These are phyloP conservation scores for Drosophila sordidula DNA, from an alignment of 2,888 invertebrate genomes.

Conservation along the genomic window DNA sequence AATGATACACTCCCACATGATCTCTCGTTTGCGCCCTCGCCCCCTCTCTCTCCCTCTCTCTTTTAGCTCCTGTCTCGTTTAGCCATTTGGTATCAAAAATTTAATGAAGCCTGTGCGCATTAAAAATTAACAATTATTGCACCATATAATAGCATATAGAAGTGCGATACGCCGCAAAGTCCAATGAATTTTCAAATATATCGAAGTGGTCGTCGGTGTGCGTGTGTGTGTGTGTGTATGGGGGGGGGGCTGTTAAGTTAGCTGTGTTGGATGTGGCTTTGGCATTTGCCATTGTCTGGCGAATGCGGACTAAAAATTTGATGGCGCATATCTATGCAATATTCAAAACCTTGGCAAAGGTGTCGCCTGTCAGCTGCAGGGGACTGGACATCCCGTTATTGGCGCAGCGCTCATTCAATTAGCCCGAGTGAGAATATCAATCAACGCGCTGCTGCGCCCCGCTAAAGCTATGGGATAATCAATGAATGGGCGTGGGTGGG, in stretches of 20 bases:
- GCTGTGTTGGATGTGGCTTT: not conserved
- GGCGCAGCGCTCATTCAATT: conserved; percentile 62
- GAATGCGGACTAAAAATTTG: conserved; percentile 19
- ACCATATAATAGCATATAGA: conserved; percentile 5
- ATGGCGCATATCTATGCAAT: conserved; percentile 29
- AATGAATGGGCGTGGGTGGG: conserved; percentile 10
- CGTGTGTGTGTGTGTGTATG: not conserved
- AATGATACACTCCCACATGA: too few relatives aligned
- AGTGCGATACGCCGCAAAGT: conserved; percentile 31
- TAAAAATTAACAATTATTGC: conserved; percentile 51
- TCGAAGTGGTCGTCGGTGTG: conserved; percentile 29
- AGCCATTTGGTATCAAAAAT: conserved; percentile 15
- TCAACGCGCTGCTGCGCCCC: conserved; percentile 43
- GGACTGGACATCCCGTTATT: conserved; percentile 18
- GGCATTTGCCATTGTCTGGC: conserved; percentile 7
- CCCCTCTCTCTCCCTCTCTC: not conserved
- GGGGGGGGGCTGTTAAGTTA: not conserved
- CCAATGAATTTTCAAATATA: conserved; percentile 65
- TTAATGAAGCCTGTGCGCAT: conserved; percentile 24
- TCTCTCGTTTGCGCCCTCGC: too few relatives aligned
- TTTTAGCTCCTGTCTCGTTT: not conserved
- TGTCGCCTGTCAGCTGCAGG: conserved; percentile 4
- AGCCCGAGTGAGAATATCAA: conserved; percentile 73
- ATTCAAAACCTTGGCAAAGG: conserved; percentile 11
- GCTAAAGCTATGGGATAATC: conserved; percentile 23